Evolutionary conservation across 2,888 invertebrate genomes (phyloP), one percentile per base, ranked within the genome.

Genomic region (Drepanosiphum platanoidis): DNA sequence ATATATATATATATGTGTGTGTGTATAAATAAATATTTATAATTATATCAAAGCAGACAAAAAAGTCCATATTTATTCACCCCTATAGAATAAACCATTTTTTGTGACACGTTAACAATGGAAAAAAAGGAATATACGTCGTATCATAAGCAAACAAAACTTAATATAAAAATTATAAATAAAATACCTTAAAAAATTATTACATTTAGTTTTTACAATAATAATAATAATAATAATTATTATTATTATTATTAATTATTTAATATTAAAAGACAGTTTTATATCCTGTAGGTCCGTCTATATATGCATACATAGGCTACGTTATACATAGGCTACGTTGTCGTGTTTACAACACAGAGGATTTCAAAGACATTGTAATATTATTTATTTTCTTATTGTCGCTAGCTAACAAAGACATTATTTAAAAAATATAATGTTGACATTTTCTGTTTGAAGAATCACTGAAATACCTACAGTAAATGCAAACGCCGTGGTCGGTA

Each of bases 281-380:
- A 36, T 80, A 80, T 70, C 80, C 80, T 80, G 80, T 80, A 70
- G 80, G 34, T 70, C 80, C 80, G 66, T 80, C 80, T 80, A 70
- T 79, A 79, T 79, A 42, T 32, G n/a, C n/a, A 78, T 78, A 32
- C 42, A 42, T 66, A 64, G 64, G 77, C 77, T 78, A 64, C 77
- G 30, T 42, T 32, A 78, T 78, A 32, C 42, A 42, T 66, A 64
- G 64, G 77, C 77, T 78, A 64, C 77, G 30, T 42, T 30, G 64
- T 78, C 22, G 36, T 27, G 22, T 78, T 64, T 39, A 64, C 30
- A 30, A 78, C 39, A 42, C 32, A 32, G 72, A 72, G n/a, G 32
- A 42, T 66, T 66, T 32, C 15, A 79, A 79, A 72, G 46, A 46
- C 46, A 32, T 72, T 64, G 32, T 39, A 58, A 4, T 61, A 27